Base-by-base conservation (phyloP, 1,140 invertebrate species). In the Brachionus calyciflorus region DNA sequence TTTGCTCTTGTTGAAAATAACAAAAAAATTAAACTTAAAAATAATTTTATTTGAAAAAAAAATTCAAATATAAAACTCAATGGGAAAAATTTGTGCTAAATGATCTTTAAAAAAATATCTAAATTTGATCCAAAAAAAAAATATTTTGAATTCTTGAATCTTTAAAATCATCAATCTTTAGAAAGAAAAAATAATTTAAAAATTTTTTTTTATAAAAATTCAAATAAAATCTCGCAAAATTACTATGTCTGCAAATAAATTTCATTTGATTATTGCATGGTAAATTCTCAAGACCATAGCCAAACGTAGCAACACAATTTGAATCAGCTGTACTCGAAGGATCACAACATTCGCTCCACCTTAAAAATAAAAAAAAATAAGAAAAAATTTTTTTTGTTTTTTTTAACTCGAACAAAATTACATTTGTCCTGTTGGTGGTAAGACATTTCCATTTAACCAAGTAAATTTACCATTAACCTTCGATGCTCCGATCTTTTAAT, bases 251-350 rank as follows among this genome's bases (percentile, higher is more conserved):
- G 60, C 60, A 65, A 10, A 65, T 65, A 41, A 65, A 65, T 26
- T 44, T 65, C 14, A 12, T 41, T 12, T 6, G n/a, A 12, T 21
- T 17, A 10, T 37, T 24, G 24, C 60, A 65, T 2, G 60, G 12
- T 41, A 65, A 65, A 65, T 65, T 65, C 12, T 65, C 60, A n/a
- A 65, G 26, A 24, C 60, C 41, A 24, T 30, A 44, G 26, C 60
- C 60, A 65, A 65, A 65, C 9, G 60, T n/a, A 2, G 37, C 37
- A 19, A 65, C 60, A 44, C 60, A 65, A 2, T 24, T 28, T 6
- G 37, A 41, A 17, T 14, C 19, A 1, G 33, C 9, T 14, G 24
- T n/a, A 44, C 17, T 17, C 19, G 9, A 12, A 1, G 40, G 33
- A 14, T 3, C 9, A 44, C 60, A 12, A 26, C 60, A 65, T 24